Conservation (phyloP, 2,113 vertebrate genomes). For the Cochlearius cochlearius region DNA sequence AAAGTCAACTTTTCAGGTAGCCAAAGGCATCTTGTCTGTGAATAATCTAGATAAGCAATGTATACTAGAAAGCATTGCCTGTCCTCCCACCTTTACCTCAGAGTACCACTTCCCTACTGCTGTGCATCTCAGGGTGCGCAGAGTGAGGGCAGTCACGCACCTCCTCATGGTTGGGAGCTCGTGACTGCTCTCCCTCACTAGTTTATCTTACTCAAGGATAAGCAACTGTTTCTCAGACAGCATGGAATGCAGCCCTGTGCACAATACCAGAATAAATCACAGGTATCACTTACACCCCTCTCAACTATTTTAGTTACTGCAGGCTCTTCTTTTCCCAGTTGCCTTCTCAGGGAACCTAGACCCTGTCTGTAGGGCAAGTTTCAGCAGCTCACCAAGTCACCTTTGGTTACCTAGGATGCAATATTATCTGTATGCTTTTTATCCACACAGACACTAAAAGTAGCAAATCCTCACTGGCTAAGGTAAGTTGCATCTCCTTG, state of each 20-base stretch:
- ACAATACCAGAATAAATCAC: not conserved
- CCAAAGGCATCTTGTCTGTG: not conserved
- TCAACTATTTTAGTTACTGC: not conserved
- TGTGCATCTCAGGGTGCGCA: not conserved
- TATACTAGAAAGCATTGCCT: not conserved
- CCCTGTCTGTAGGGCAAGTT: not conserved
- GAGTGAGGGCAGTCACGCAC: accelerated
- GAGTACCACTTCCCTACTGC: not conserved
- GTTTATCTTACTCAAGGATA: not conserved
- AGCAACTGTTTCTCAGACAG: not conserved
- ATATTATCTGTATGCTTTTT: not conserved
- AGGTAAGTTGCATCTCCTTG: not conserved
- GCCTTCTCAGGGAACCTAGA: not conserved
- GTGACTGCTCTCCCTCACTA: not conserved
- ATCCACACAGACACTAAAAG: not conserved
- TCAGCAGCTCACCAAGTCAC: not conserved
- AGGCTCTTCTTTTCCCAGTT: not conserved
- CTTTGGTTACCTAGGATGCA: not conserved
- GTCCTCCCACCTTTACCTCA: not conserved
- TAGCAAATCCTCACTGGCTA: not conserved
- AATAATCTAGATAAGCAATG: not conserved
- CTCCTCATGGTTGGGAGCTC: not conserved
- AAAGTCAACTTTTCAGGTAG: not conserved
- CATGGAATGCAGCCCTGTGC: not conserved
- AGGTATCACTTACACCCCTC: not conserved